Evolutionary conservation across 2,888 invertebrate genomes (phyloP).

Genomic region (Meghimatium bilineatum): DNA sequence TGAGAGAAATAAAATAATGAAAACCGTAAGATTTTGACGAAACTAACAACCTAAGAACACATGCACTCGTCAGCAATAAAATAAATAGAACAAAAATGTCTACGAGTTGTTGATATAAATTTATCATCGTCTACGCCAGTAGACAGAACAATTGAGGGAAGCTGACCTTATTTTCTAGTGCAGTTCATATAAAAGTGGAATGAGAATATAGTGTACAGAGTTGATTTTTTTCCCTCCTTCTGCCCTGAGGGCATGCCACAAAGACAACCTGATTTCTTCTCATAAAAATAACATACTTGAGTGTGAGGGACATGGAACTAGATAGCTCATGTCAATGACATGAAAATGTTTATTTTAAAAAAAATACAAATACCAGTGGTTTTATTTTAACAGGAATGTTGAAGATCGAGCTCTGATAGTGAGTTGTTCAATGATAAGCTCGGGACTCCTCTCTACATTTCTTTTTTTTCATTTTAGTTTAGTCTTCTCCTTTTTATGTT

Average conservation of each 20-base stretch:
- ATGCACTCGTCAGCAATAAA: too few species aligned
- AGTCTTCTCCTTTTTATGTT: too few species aligned
- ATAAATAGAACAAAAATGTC: too few species aligned
- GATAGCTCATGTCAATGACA: not conserved
- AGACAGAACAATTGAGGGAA: not conserved
- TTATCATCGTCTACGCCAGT: not conserved
- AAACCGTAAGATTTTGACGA: too few species aligned
- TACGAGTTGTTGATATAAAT: not conserved
- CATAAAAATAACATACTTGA: not conserved
- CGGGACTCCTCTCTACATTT: too few species aligned
- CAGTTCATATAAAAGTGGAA: not conserved
- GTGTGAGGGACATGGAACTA: not conserved
- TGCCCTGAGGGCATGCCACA: not conserved
- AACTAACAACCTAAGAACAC: too few species aligned
- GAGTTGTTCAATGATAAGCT: too few species aligned
- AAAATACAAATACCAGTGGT: not conserved
- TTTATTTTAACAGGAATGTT: too few species aligned
- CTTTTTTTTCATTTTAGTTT: too few species aligned
- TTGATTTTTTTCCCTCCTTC: not conserved
- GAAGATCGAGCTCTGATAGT: too few species aligned
- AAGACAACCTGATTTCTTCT: not conserved
- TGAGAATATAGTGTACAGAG: not conserved
- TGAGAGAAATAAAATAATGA: too few species aligned
- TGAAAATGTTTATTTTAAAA: not conserved
- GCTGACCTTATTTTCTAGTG: not conserved